Percentiles rank a stretch among this genome's conserved stretches.
phyloP scores from a whole-genome alignment of 2,797 vertebrate species.

The Rallus crepitans region DNA sequence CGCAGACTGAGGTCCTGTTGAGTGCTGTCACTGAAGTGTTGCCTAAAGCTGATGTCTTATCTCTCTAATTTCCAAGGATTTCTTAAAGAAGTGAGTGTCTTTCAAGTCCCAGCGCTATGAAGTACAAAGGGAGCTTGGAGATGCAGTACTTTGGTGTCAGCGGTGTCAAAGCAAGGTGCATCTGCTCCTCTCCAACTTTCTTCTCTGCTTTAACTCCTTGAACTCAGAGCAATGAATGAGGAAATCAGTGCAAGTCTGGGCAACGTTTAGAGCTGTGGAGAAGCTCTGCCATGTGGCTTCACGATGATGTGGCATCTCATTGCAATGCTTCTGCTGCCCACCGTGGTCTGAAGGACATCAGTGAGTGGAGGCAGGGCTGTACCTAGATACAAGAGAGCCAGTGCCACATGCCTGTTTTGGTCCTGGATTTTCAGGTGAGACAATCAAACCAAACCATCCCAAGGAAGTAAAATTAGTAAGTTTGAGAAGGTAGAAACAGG shows the following conservation, averaged over 20 bases:
- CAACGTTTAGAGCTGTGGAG: not conserved
- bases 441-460: not conserved
- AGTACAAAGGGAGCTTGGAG: not conserved
- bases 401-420: fast-evolving
- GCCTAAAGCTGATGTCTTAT: constrained; percentile 1
- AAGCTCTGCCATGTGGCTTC: not conserved
- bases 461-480: not conserved
- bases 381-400: fast-evolving
- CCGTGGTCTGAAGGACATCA: fast-evolving
- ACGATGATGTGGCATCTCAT: fast-evolving
- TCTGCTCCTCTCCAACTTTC: not conserved
- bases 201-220: not conserved
- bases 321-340: not conserved
- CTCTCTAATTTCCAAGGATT: not conserved
- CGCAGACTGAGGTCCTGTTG: not conserved
- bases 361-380: not conserved
- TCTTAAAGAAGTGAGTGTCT: not conserved
- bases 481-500: not conserved
- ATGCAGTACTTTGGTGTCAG: not conserved
- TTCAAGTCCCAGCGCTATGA: not conserved
- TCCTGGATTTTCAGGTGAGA: not conserved
- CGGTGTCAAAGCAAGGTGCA: not conserved
- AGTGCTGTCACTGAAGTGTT: not conserved
- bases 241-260: not conserved
- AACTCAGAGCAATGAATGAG: not conserved